These are phyloP conservation scores for Ptiloglossa arizonensis DNA, from an alignment of 1,140 invertebrate species.

Conservation along the genomic window DNA sequence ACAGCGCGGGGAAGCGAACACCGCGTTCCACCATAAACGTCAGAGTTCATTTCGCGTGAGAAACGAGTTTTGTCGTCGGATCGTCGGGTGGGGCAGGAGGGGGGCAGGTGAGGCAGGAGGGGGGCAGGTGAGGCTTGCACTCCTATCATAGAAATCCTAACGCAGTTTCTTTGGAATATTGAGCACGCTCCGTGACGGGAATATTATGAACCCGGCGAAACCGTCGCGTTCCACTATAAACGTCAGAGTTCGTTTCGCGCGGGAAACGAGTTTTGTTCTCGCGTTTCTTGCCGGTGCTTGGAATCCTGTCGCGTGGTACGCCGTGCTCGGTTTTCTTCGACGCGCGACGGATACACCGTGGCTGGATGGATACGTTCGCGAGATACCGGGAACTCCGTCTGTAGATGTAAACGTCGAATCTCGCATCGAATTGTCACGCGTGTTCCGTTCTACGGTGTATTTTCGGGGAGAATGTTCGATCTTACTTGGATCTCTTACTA, in stretches of 20 bases:
- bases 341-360: neutral
- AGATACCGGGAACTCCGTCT: neutral
- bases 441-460: too few relatives aligned
- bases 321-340: neutral
- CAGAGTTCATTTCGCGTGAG: conserved; percentile 39
- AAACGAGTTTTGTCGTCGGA: conserved; percentile 5
- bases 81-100: neutral
- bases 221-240: neutral
- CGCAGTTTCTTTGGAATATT: conserved; percentile 19
- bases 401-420: neutral
- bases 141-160: conserved; percentile 11
- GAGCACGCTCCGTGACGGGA: neutral
- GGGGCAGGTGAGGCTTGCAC: conserved; percentile 1
- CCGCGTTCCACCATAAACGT: conserved; percentile 37
- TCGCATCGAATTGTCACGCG: too few relatives aligned
- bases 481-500: too few relatives aligned
- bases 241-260: conserved; percentile 25
- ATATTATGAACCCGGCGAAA: conserved; percentile 9
- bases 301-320: neutral
- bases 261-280: conserved; percentile 1
- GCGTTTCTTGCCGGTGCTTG: neutral
- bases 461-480: too few relatives aligned
- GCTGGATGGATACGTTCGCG: neutral
- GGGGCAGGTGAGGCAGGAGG: too few relatives aligned
- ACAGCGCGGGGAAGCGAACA: conserved; percentile 2